A percentile compares a stretch with the other conserved stretches of the same genome.
Conservation (phyloP, 2,113 vertebrate genomes). For the Cyphomyrus discorhynchus region DNA sequence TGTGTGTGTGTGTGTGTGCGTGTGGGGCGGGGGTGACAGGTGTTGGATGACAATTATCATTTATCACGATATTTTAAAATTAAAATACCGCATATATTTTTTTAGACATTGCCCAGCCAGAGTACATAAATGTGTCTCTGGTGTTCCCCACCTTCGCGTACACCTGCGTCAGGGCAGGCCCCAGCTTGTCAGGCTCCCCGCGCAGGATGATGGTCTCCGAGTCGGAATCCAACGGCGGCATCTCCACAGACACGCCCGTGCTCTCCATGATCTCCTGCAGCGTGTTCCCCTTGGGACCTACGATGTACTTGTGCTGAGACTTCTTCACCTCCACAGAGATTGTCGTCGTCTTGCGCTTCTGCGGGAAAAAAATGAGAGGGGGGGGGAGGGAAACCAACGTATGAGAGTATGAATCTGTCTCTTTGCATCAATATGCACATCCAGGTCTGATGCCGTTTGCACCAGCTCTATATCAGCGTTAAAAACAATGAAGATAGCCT, state of each 20-base stretch:
- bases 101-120: not conserved
- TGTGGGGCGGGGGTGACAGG: not conserved
- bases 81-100: not conserved
- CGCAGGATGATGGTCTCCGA: slow-evolving; percentile 70
- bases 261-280: slow-evolving; percentile 68
- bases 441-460: not conserved
- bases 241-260: slow-evolving; percentile 65
- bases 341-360: slow-evolving; percentile 71
- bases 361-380: not conserved
- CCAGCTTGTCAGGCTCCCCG: slow-evolving; percentile 63
- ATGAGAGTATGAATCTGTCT: not conserved
- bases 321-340: slow-evolving; percentile 69
- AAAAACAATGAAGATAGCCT: not conserved
- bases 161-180: slow-evolving; percentile 63
- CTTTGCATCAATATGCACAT: not conserved
- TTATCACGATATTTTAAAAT: not conserved
- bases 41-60: not conserved
- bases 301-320: slow-evolving; percentile 70
- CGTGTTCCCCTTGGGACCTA: slow-evolving; percentile 65
- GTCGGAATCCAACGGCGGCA: slow-evolving; percentile 57
- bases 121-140: not conserved
- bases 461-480: not conserved
- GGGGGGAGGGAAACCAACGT: not conserved
- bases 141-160: slow-evolving; percentile 59
- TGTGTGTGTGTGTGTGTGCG: no score